Conservation (phyloP, 1,140 invertebrate genomes). For the Pseudomyrmex concolor region DNA sequence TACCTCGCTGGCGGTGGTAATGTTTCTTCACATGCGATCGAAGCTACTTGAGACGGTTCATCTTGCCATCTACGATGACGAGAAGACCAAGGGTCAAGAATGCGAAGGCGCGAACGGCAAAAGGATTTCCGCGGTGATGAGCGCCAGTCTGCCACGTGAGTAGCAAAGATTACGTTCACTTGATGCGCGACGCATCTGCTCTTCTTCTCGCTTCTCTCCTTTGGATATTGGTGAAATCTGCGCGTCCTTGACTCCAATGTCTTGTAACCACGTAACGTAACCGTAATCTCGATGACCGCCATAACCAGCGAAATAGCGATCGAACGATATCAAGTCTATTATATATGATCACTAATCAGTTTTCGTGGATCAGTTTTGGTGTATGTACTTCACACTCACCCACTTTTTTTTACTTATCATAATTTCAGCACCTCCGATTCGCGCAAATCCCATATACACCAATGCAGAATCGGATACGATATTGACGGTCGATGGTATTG, state of each 20-base stretch:
- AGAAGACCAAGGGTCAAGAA: constrained; percentile 66
- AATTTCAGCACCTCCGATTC: constrained; percentile 74
- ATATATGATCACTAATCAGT: neutral
- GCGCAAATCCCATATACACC: constrained; percentile 65
- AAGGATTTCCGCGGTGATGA: constrained; percentile 55
- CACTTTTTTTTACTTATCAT: neutral
- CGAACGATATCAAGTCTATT: neutral
- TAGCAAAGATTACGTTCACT: constrained; percentile 25
- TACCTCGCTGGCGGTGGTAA: constrained; percentile 78
- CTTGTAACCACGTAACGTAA: constrained; percentile 18
- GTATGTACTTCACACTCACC: neutral
- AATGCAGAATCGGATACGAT: constrained; percentile 65
- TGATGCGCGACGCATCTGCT: neutral
- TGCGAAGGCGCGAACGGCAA: constrained; percentile 45
- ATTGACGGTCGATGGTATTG: constrained; percentile 68
- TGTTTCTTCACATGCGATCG: constrained; percentile 81
- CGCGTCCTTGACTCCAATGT: constrained; percentile 60
- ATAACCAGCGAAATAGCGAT: constrained; percentile 10
- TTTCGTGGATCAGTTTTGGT: neutral
- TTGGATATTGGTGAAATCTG: constrained; percentile 42
- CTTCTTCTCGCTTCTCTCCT: neutral
- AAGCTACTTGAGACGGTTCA: constrained; percentile 80
- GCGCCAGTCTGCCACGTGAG: constrained; percentile 66
- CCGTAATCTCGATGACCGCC: constrained; percentile 26
- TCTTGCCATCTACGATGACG: constrained; percentile 79